Percentiles rank a stretch among this genome's conserved stretches.
These are phyloP conservation scores for Sebastes fasciatus DNA, from an alignment of 2,113 vertebrate genomes.

Conservation along the genomic window DNA sequence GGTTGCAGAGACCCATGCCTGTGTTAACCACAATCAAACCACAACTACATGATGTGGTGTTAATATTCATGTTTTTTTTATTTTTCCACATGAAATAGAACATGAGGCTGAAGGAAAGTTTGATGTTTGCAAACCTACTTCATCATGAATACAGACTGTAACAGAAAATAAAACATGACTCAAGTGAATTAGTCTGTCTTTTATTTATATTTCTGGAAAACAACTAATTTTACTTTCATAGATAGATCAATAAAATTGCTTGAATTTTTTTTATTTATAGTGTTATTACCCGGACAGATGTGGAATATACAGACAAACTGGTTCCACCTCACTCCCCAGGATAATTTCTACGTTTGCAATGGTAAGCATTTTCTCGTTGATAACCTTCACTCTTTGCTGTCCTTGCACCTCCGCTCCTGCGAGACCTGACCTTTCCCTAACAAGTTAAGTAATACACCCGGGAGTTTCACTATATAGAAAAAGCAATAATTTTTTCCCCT, in stretches of 20 bases:
- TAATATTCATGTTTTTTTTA: background rate
- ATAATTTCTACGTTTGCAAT: constrained; percentile 20
- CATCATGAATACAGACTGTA: background rate
- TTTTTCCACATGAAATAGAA: background rate
- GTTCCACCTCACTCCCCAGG: background rate
- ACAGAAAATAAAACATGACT: too few species aligned
- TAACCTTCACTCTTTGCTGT: constrained; percentile 48
- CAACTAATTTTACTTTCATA: background rate
- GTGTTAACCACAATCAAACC: background rate
- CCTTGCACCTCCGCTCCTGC: constrained; percentile 16
- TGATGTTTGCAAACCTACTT: background rate
- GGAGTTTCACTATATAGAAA: constrained; percentile 53
- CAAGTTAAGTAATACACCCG: constrained; percentile 63
- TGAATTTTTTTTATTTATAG: background rate
- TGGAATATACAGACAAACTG: constrained; percentile 5
- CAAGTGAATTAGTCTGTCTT: background rate
- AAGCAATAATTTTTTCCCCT: constrained; percentile 40
- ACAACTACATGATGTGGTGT: background rate
- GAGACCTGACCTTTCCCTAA: constrained; percentile 64
- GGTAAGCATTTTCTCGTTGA: constrained; percentile 29
- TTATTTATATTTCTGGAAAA: too few species aligned
- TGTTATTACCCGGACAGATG: background rate
- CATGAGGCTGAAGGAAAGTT: background rate
- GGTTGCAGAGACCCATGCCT: background rate
- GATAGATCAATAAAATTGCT: background rate